Evolutionary conservation across 1,140 invertebrate genomes (phyloP).

Genomic region (Pogonomyrmex californicus): DNA sequence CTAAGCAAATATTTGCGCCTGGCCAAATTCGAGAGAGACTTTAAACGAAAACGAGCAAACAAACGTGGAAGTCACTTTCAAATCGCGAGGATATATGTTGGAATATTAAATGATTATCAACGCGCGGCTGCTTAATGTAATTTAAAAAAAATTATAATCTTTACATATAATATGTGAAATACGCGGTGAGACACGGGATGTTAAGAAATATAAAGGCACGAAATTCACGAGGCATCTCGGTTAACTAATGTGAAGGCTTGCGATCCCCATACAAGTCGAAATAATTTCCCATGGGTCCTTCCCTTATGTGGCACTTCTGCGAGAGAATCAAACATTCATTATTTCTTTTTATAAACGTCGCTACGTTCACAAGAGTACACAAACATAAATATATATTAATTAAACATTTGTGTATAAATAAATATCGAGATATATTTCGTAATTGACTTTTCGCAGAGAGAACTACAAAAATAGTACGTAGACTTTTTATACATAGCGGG

Average conservation of each 20-base stretch:
- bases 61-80: background rate
- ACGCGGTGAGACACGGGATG: background rate
- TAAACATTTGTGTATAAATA: background rate
- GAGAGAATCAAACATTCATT: slow-evolving; percentile 47
- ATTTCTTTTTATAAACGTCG: slow-evolving; percentile 41
- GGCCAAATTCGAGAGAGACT: slow-evolving; percentile 28
- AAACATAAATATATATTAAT: background rate
- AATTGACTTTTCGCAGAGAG: background rate
- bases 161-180: background rate
- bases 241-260: slow-evolving; percentile 73
- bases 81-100: background rate
- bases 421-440: no score
- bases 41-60: background rate
- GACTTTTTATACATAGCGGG: slow-evolving; percentile 11
- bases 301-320: slow-evolving; percentile 49
- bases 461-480: background rate
- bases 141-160: background rate
- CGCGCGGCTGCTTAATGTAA: background rate
- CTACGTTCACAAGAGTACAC: slow-evolving; percentile 1
- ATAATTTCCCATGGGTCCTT: slow-evolving; percentile 56
- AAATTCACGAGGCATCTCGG: slow-evolving; percentile 63
- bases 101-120: background rate
- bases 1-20: slow-evolving; percentile 37
- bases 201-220: background rate
- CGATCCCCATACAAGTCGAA: slow-evolving; percentile 82